phyloP scores from a whole-genome alignment of 2,888 invertebrate genomes.

The Hydraecia micacea region DNA sequence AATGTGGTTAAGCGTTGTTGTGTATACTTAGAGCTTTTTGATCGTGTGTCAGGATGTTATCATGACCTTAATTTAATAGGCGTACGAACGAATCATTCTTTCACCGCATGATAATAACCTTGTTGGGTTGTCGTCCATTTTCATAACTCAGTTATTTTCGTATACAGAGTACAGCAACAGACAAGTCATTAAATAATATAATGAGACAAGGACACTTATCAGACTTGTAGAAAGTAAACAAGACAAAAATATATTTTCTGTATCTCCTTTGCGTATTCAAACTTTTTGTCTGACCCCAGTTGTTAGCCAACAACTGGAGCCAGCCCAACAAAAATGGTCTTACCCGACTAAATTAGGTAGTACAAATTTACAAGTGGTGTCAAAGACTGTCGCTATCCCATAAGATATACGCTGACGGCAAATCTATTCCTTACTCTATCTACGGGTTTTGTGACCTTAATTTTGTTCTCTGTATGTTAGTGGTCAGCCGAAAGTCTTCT shows the following conservation, averaged over 20 bases:
- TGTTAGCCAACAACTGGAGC: not conserved
- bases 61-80: constrained; percentile 5
- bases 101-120: not conserved
- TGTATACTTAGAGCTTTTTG: constrained; percentile 13
- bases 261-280: not conserved
- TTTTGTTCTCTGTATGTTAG: not conserved
- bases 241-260: not conserved
- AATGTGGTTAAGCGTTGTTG: constrained; percentile 28
- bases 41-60: not conserved
- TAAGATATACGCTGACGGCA: too few relatives aligned
- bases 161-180: not conserved
- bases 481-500: not conserved
- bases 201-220: not conserved
- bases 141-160: not conserved
- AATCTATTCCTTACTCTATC: not conserved
- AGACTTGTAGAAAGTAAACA: not conserved
- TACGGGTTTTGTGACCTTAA: not conserved
- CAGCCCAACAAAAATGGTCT: not conserved
- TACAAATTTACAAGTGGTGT: not conserved
- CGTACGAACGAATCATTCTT: not conserved
- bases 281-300: not conserved
- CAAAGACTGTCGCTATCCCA: not conserved
- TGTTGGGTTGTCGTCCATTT: not conserved
- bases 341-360: not conserved
- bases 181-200: not conserved